Evolutionary conservation across 2,888 invertebrate species (phyloP).

Genomic region (Cyclophora punctaria): DNA sequence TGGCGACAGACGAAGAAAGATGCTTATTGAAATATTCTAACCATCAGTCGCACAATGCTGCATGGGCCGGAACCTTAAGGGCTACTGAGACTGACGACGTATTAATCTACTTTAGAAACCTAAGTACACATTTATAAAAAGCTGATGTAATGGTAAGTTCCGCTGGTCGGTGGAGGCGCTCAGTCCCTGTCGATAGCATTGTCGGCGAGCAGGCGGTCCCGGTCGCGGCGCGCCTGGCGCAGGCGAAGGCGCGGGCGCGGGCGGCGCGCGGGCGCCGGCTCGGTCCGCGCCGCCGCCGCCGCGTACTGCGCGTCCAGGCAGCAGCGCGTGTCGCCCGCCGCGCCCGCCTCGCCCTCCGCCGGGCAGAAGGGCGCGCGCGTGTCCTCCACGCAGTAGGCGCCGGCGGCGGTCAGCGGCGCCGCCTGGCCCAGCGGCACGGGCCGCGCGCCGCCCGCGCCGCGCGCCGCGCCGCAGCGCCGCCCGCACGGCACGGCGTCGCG

Average conservation of each 20-base stretch:
- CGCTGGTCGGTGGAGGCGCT: no score
- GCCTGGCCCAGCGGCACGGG: constrained; percentile 81
- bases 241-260: constrained; percentile 44
- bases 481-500: constrained; percentile 82
- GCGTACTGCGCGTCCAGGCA: constrained; percentile 73
- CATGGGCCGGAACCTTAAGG: no score
- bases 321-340: constrained; percentile 80
- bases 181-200: no score
- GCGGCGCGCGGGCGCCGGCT: constrained; percentile 46
- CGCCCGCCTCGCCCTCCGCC: constrained; percentile 62
- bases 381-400: constrained; percentile 81
- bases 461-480: constrained; percentile 78
- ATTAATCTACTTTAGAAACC: no score
- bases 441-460: constrained; percentile 58
- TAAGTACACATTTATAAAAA: no score
- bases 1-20: no score
- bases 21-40: no score
- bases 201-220: background rate
- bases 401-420: constrained; percentile 81
- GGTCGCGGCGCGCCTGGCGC: constrained; percentile 24
- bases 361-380: constrained; percentile 83
- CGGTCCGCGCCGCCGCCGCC: constrained; percentile 46
- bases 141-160: no score
- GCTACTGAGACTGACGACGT: no score
- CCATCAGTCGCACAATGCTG: no score